Evolutionary conservation across 2,797 vertebrate genomes (phyloP), one percentile per base, ranked within the genome.

Genomic region (Melanotaenia pygmaea): DNA sequence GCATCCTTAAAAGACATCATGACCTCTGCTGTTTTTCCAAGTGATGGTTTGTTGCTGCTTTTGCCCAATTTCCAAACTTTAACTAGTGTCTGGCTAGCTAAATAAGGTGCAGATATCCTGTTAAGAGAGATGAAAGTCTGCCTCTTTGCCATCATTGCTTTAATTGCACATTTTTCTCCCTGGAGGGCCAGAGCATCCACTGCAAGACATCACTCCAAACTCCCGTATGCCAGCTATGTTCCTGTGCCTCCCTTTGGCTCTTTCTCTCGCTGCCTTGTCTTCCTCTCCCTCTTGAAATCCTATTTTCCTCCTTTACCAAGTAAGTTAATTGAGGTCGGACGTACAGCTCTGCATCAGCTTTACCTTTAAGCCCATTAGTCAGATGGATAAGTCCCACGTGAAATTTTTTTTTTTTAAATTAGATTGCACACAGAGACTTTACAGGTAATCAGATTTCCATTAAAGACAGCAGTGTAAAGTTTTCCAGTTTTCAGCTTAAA

Each of bases 311-410:
- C 62, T 82, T 84, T 64, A 79, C 74, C 59, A 32, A 32, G 61
- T 51, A 61, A 86, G 81, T 88, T 88, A 91, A 90, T 90, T 88
- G 77, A 83, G 86, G 86, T 86, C 65, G 53, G 70, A 59, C 34
- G 56, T 76, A 67, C 69, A 71, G 67, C 74, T 65, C 72, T 76
- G 81, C 78, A 83, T 82, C 60, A 58, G 67, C 66, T 86, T 85
- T 84, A 76, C 72, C 64, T 81, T 67, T 57, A 64, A 75, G 77
- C 81, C 85, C 81, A 76, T 81, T 65, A 79, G 37, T 68, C 64
- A 82, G 63, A 77, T 28, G 4, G 72, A 82, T 69, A 58, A 56
- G 67, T 69, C 65, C 58, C 60, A 59, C 67, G 67, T 70, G 63
- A 78, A 68, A 65, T n/a, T 63, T 58, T 70, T 79, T 70, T 79